phyloP scores from a whole-genome alignment of 2,797 vertebrate genomes.

The Discoglossus pictus region DNA sequence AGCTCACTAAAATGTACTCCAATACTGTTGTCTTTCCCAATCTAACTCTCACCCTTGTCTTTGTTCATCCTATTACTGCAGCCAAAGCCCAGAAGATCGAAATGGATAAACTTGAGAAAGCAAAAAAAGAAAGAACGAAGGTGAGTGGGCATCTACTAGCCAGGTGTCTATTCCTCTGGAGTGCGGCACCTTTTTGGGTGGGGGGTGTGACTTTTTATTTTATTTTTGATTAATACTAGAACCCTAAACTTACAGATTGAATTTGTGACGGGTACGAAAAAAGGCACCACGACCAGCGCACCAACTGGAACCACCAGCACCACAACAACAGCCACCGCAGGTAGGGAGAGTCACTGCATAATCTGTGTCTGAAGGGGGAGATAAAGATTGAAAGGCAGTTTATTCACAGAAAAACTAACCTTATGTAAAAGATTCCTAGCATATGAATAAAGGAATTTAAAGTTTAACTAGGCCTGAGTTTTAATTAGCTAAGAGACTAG shows the following conservation, averaged over 20 bases:
- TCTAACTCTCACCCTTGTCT: not conserved
- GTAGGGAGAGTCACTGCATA: conserved; percentile 62
- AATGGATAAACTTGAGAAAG: conserved; percentile 98
- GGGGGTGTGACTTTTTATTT: no score
- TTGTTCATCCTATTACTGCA: no score
- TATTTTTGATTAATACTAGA: no score
- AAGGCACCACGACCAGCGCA: conserved; percentile 84
- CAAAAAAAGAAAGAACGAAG: conserved; percentile 96
- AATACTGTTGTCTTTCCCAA: not conserved
- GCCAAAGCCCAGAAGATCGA: conserved; percentile 97
- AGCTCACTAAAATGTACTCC: no score
- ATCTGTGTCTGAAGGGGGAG: no score
- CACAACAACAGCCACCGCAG: conserved; percentile 85
- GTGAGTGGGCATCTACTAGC: conserved; percentile 66
- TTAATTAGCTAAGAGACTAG: no score
- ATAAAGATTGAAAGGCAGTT: no score
- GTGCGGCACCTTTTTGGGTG: no score
- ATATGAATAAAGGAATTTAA: no score
- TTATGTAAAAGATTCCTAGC: no score
- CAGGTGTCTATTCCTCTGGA: not conserved
- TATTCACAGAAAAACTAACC: no score
- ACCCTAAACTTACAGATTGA: conserved; percentile 96
- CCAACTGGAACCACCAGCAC: conserved; percentile 80
- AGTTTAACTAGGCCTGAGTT: no score
- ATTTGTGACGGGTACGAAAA: conserved; percentile 96